Conservation (phyloP, 2,888 invertebrate genomes). For the Hirtodrosophila confusa region DNA sequence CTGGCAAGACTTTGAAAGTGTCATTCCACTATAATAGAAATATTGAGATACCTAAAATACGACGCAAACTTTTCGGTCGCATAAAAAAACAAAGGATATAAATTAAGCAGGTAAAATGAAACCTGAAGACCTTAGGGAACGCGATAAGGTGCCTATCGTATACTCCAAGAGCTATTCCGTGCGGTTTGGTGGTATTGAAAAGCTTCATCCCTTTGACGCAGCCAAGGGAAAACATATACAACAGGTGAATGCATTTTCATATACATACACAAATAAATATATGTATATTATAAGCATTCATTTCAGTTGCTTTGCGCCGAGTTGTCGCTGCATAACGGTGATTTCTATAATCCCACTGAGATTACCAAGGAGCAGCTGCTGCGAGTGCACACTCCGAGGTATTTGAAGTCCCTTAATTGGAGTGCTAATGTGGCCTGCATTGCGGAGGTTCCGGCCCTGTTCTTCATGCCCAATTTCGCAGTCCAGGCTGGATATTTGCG, state of each 20-base stretch:
- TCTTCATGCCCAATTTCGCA: conserved; percentile 90
- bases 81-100: not conserved
- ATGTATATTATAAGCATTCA: no score
- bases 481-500: conserved; percentile 90
- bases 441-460: conserved; percentile 90
- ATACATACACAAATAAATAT: not conserved
- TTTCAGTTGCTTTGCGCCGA: conserved; percentile 85
- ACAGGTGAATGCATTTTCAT: conserved; percentile 84
- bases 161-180: conserved; percentile 92
- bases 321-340: conserved; percentile 87
- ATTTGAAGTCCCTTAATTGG: conserved; percentile 90
- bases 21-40: conserved; percentile 9
- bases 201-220: conserved; percentile 94
- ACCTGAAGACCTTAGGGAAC: conserved; percentile 21
- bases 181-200: conserved; percentile 91
- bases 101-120: conserved; percentile 19
- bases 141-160: conserved; percentile 88
- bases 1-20: not conserved
- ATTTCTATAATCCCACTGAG: conserved; percentile 88
- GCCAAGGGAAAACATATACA: conserved; percentile 93
- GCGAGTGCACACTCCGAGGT: conserved; percentile 90
- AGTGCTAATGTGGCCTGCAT: conserved; percentile 91
- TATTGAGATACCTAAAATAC: not conserved
- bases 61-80: not conserved
- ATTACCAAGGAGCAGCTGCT: conserved; percentile 89